Conservation (phyloP, 2,797 vertebrate genomes). For the Tragelaphus oryx region DNA sequence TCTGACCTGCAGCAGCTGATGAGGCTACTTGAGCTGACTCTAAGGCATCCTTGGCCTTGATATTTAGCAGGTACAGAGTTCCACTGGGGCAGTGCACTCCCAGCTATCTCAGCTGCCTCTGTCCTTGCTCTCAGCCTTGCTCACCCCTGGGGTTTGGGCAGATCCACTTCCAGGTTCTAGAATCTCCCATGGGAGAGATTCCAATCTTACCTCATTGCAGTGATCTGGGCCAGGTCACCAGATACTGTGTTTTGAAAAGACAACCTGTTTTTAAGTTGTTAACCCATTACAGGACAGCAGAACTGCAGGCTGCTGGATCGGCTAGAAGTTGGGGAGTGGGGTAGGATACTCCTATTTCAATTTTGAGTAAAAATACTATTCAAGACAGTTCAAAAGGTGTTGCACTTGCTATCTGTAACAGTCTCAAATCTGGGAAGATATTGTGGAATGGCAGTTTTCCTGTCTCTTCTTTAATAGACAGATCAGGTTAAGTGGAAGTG, state of each 20-base stretch:
- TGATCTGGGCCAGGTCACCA: conserved; percentile 53
- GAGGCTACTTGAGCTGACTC: background rate
- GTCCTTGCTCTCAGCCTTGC: background rate
- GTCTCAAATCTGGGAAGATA: background rate
- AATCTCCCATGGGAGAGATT: background rate
- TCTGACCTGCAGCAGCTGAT: background rate
- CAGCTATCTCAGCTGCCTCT: background rate
- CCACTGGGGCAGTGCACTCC: background rate
- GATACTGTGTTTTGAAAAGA: background rate
- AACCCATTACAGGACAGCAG: background rate
- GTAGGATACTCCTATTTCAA: background rate
- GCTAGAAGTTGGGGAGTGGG: background rate
- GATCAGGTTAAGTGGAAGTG: background rate
- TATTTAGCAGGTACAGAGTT: background rate
- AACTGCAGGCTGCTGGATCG: background rate
- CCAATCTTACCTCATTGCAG: background rate
- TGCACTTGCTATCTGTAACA: background rate
- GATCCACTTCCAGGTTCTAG: conserved; percentile 27
- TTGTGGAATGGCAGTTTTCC: background rate
- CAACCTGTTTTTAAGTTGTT: background rate
- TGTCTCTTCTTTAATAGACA: background rate
- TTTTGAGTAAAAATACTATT: background rate
- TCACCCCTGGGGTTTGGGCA: background rate
- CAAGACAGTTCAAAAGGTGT: background rate
- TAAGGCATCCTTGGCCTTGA: background rate